Evolutionary conservation across 2,888 invertebrate species (phyloP).

Genomic region (Melanchra persicariae): DNA sequence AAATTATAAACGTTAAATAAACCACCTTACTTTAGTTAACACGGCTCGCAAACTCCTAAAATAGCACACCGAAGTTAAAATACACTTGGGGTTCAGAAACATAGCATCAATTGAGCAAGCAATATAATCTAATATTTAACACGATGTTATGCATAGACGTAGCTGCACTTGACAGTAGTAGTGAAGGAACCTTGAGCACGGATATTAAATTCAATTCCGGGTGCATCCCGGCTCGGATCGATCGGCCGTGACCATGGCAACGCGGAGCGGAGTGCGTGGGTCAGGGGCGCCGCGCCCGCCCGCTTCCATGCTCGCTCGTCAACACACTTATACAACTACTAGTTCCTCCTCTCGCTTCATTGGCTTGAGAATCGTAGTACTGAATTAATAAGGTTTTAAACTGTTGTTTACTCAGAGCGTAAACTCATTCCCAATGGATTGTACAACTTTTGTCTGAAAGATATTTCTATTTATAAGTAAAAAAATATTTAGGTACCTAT

Average conservation of each 20-base stretch:
- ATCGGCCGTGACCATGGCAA: constrained; percentile 89
- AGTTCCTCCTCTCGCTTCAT: constrained; percentile 24
- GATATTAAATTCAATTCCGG: constrained; percentile 76
- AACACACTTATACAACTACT: constrained; percentile 49
- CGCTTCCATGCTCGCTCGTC: constrained; percentile 46
- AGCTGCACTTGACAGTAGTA: constrained; percentile 53
- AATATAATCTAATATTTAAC: constrained; percentile 15
- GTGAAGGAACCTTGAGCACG: constrained; percentile 69
- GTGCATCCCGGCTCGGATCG: constrained; percentile 83
- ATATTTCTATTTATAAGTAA: neutral
- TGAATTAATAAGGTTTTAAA: constrained; percentile 6
- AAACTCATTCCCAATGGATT: neutral
- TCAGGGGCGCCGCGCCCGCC: constrained; percentile 80
- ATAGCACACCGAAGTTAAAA: constrained; percentile 37
- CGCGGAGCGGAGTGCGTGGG: constrained; percentile 82
- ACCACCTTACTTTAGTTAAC: neutral
- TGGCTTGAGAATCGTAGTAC: neutral
- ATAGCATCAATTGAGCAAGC: constrained; percentile 5
- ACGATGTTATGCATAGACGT: constrained; percentile 23
- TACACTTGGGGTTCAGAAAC: constrained; percentile 14
- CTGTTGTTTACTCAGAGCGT: neutral
- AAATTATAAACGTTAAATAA: constrained; percentile 14
- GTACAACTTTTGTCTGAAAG: neutral
- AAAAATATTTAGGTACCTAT: neutral
- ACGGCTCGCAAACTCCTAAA: constrained; percentile 19